These are phyloP conservation scores for Blastobasis adustella DNA, from an alignment of 2,888 invertebrate species.

Conservation along the genomic window DNA sequence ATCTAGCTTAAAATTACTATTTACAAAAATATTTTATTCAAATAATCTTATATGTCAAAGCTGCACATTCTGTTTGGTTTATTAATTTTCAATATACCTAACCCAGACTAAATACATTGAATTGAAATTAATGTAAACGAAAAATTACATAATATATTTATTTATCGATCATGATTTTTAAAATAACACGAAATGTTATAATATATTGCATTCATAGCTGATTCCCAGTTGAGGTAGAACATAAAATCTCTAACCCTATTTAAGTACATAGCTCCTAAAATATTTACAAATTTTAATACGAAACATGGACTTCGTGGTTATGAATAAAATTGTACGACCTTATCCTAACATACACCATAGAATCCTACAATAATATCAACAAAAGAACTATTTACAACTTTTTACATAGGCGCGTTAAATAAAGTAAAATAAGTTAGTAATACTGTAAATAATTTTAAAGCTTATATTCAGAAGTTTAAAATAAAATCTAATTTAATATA, in stretches of 20 bases:
- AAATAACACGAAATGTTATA: not conserved
- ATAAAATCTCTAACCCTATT: conserved; percentile 39
- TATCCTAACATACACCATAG: conserved; percentile 1
- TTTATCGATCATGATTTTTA: no score
- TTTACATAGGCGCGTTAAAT: conserved; percentile 42
- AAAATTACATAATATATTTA: not conserved
- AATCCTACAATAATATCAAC: conserved; percentile 26
- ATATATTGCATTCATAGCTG: conserved; percentile 5
- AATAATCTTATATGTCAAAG: no score
- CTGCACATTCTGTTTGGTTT: not conserved
- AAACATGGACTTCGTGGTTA: not conserved
- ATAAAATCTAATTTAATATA: conserved; percentile 23
- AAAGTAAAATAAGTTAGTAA: conserved; percentile 68
- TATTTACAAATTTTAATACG: conserved; percentile 23
- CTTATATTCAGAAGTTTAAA: conserved; percentile 42
- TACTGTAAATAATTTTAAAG: conserved; percentile 72
- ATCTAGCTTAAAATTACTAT: conserved; percentile 7
- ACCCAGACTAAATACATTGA: not conserved
- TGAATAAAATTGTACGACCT: conserved; percentile 2
- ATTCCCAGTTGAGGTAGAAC: conserved; percentile 65
- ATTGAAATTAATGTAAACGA: not conserved
- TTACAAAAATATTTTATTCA: no score
- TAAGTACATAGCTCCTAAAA: conserved; percentile 25
- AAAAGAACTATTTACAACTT: conserved; percentile 59
- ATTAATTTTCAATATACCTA: conserved; percentile 16